Evolutionary conservation across 1,140 invertebrate genomes (phyloP).

Genomic region (Agraylea sexmaculata): DNA sequence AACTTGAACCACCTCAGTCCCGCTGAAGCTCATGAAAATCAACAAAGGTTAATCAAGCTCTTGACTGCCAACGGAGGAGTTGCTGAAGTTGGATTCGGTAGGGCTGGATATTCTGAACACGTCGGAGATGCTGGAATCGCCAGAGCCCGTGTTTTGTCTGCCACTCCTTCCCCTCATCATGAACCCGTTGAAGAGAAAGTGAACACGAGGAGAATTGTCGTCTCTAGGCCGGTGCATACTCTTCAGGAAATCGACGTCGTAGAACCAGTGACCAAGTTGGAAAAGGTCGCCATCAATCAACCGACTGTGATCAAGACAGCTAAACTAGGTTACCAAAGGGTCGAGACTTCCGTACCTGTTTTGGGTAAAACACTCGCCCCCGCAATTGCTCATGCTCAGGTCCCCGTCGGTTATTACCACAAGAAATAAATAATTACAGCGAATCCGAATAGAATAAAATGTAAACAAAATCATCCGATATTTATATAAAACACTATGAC

Average conservation of each 20-base stretch:
- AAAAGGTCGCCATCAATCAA: slow-evolving; percentile 17
- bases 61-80: slow-evolving; percentile 37
- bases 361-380: slow-evolving; percentile 18
- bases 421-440: no score
- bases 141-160: slow-evolving; percentile 41
- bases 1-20: slow-evolving; percentile 19
- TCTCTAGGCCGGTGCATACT: slow-evolving; percentile 49
- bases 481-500: no score
- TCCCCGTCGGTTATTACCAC: slow-evolving; percentile 19
- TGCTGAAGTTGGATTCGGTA: slow-evolving; percentile 36
- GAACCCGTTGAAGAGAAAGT: slow-evolving; percentile 41
- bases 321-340: slow-evolving; percentile 15
- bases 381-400: slow-evolving; percentile 18
- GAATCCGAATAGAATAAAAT: no score
- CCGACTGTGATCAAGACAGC: slow-evolving; percentile 20
- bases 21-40: slow-evolving; percentile 36
- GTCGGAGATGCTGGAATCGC: slow-evolving; percentile 30
- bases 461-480: no score
- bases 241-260: slow-evolving; percentile 39
- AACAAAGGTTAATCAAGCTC: slow-evolving; percentile 39
- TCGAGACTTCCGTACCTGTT: slow-evolving; percentile 20
- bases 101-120: slow-evolving; percentile 22
- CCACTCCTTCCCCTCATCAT: slow-evolving; percentile 42
- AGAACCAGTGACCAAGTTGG: slow-evolving; percentile 26
- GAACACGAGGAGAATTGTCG: slow-evolving; percentile 48